Percentiles rank a stretch among this genome's conserved stretches.
Conservation (phyloP, 2,888 invertebrate genomes). For the Folsomia candida region DNA sequence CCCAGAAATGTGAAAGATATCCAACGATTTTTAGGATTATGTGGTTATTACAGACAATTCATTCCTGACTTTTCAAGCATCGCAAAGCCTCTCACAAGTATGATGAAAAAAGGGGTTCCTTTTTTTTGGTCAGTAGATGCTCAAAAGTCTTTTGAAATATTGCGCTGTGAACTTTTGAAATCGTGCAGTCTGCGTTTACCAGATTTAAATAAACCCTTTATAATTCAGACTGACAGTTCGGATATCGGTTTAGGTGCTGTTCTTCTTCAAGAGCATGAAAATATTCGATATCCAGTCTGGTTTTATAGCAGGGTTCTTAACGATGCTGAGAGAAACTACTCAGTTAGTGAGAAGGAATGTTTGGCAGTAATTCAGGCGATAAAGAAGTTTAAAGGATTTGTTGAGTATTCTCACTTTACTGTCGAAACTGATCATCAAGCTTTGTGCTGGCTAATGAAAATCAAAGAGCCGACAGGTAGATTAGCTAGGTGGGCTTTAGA, state of each 20-base stretch:
- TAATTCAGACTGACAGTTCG: constrained; percentile 41
- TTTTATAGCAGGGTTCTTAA: constrained; percentile 55
- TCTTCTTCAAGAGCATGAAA: constrained; percentile 51
- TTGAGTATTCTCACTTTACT: constrained; percentile 53
- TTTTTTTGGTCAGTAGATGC: background rate
- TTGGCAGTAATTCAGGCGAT: constrained; percentile 53
- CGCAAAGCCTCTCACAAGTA: constrained; percentile 23
- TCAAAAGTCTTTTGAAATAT: constrained; percentile 12
- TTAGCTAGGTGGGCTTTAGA: constrained; percentile 56
- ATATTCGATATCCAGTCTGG: constrained; percentile 48
- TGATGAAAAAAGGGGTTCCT: background rate
- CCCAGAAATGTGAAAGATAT: constrained; percentile 4
- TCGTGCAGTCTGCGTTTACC: constrained; percentile 51
- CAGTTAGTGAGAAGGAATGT: constrained; percentile 55
- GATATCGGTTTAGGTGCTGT: constrained; percentile 46
- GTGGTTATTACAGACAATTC: constrained; percentile 22
- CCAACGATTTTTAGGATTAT: background rate
- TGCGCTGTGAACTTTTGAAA: constrained; percentile 28
- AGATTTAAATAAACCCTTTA: constrained; percentile 44
- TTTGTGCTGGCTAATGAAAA: constrained; percentile 55
- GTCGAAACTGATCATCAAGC: constrained; percentile 57
- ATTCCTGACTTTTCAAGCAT: background rate
- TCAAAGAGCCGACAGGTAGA: constrained; percentile 54
- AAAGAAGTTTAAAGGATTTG: constrained; percentile 54
- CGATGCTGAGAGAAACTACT: constrained; percentile 55